Evolutionary conservation across 2,113 vertebrate genomes (phyloP), one percentile per base, ranked within the genome.

Genomic region (Scatophagus argus): DNA sequence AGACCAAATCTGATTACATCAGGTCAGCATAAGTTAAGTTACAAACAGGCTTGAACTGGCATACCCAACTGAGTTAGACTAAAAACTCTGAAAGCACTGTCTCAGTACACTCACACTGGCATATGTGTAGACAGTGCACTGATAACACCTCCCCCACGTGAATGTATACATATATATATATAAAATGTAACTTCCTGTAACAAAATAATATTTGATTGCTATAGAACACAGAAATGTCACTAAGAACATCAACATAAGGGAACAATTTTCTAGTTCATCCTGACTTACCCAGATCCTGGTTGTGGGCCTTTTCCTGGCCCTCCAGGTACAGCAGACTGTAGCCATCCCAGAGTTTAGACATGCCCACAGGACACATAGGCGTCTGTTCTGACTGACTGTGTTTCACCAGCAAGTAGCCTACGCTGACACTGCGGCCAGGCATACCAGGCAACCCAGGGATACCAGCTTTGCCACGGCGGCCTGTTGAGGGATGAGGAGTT

Each of bases 261-360:
- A 54, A 8, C 34, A 11, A 31, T 41, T 36, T 17, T 9, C 10
- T 2, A 8, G 13, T 39, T 60, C 3, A 10, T 6, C 1, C 27
- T 1, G 52, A 93, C 95, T 6, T 91, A 99, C 98, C 98, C 13
- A 99, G 94, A 80, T 99, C 98, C 92, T 99, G 98, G 91, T 99
- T 99, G 93, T 99, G 98, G 39, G 98, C 97, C 84, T 98, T 98
- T 71, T 99, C 98, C 84, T 99, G 98, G 43, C 98, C 98, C 86
- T 99, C 98, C 0, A 99, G 94, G 85, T 99, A 99, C 25, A 99
- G 93, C 21, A 99, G 93, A 88, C 98, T 99, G 95, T 98, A 99
- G 1, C 98, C 98, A 0, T 95, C 96, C 98, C 98, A 99, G 31
- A 99, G 93, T 79, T 96, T 97, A 19, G 92, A 92, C 98, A 99